Base-by-base conservation (phyloP, 2,888 invertebrate species). In the Clanis bilineata region DNA sequence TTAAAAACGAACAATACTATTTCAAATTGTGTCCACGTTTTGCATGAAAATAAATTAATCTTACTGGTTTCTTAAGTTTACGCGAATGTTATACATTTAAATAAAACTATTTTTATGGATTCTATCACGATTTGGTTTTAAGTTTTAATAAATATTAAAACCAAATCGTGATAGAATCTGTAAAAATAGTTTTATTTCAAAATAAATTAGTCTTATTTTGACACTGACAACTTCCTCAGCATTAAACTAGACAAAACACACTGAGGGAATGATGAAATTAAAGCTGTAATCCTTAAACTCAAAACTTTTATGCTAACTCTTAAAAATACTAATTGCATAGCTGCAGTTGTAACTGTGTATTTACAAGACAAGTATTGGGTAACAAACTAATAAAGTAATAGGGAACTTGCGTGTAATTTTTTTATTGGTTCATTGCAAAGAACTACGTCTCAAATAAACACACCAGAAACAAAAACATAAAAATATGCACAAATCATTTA, bases 141-240 rank as follows among this genome's bases (percentile, higher is more conserved):
- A n/a, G n/a, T n/a, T n/a, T n/a, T n/a, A n/a, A n/a, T n/a, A n/a
- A n/a, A n/a, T n/a, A n/a, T n/a, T n/a, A n/a, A n/a, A n/a, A n/a
- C n/a, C n/a, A n/a, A n/a, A n/a, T n/a, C n/a, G n/a, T n/a, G n/a
- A n/a, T n/a, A n/a, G n/a, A n/a, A n/a, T n/a, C n/a, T n/a, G n/a
- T n/a, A n/a, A n/a, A n/a, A n/a, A n/a, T n/a, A n/a, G 80, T 82
- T 70, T 69, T 61, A 86, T 87, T 87, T 81, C 86, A 86, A 85
- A 78, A 79, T 81, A 65, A 70, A 65, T 63, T 61, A 65, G 61
- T 60, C 43, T 56, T 22, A n/a, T n/a, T 23, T 45, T 9, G 23
- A 45, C 44, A 57, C 36, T 38, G 10, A 57, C 15, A 21, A 54
- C 2, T 18, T 36, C 32, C 21, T 21, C 28, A 23, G n/a, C 39